Evolutionary conservation across 2,113 vertebrate species (phyloP).

Genomic region (Strix uralensis): DNA sequence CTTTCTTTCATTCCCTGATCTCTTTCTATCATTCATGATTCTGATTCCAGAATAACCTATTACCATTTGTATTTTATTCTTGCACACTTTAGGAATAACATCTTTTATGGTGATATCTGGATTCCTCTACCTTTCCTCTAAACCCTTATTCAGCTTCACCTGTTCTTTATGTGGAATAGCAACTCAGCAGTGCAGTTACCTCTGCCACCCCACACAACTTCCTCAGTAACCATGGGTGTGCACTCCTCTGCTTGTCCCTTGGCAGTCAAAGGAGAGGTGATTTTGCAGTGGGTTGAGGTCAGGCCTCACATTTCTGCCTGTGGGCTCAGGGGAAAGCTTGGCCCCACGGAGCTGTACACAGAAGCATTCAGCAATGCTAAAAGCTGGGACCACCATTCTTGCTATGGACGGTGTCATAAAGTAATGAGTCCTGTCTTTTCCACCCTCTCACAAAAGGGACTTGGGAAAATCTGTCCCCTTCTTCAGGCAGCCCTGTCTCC

Average conservation of each 20-base stretch:
- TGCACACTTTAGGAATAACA: conserved; percentile 22
- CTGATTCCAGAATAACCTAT: conserved; percentile 52
- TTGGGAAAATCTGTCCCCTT: neutral
- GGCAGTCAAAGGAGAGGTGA: neutral
- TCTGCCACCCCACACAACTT: neutral
- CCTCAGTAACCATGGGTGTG: neutral
- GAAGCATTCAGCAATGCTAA: neutral
- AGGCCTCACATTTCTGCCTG: neutral
- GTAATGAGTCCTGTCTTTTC: neutral
- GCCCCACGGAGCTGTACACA: neutral
- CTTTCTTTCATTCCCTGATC: conserved; percentile 55
- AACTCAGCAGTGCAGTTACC: neutral
- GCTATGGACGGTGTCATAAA: neutral
- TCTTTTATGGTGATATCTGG: conserved; percentile 26
- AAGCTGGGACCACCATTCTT: neutral
- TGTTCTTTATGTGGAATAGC: neutral
- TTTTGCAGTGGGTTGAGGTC: neutral
- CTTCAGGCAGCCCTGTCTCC: neutral
- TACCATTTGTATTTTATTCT: conserved; percentile 43
- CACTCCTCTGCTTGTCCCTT: neutral
- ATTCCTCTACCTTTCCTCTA: conserved; percentile 4
- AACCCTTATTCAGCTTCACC: neutral
- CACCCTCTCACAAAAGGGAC: neutral
- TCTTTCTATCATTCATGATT: conserved; percentile 52
- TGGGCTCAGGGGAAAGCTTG: neutral